Conservation (phyloP, 2,888 invertebrate genomes). For the Marasmarcha lunaedactyla region DNA sequence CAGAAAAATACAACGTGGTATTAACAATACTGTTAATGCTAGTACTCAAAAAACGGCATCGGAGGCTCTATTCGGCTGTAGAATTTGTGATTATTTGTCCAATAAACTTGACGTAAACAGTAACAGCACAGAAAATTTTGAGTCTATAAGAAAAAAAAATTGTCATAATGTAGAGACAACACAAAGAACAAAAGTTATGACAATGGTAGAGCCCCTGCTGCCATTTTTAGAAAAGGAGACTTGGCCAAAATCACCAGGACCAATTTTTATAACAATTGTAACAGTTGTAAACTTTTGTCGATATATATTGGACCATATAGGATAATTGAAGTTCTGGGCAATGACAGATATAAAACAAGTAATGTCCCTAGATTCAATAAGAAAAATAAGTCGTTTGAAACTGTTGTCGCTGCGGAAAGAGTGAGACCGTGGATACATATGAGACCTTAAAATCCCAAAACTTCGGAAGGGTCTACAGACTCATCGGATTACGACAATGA, state of each 20-base stretch:
- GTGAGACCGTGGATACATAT: conserved; percentile 15
- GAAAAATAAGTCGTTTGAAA: conserved; percentile 5
- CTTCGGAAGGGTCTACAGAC: too few species aligned
- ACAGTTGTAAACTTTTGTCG: conserved; percentile 16
- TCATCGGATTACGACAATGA: too few species aligned
- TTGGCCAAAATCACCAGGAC: conserved; percentile 14
- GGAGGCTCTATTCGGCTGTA: conserved; percentile 11
- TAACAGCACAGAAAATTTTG: not conserved
- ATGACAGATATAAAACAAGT: conserved; percentile 13
- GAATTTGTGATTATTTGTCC: conserved; percentile 5
- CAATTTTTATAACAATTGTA: conserved; percentile 13
- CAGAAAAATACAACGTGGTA: conserved; percentile 12
- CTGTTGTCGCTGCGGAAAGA: conserved; percentile 13
- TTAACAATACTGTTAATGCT: conserved; percentile 15
- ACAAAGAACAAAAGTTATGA: too few species aligned
- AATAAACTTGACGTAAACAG: conserved; percentile 10
- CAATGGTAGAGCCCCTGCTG: conserved; percentile 1
- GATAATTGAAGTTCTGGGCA: conserved; percentile 12
- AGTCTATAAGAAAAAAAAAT: not conserved
- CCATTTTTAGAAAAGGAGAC: conserved; percentile 10
- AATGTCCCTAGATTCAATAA: conserved; percentile 14
- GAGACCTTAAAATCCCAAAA: conserved; percentile 9
- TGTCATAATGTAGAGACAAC: too few species aligned
- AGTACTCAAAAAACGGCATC: conserved; percentile 13
- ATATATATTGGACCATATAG: conserved; percentile 17